Evolutionary conservation across 2,797 vertebrate genomes (phyloP), one percentile per base, ranked within the genome.

Genomic region (Hipposideros larvatus): DNA sequence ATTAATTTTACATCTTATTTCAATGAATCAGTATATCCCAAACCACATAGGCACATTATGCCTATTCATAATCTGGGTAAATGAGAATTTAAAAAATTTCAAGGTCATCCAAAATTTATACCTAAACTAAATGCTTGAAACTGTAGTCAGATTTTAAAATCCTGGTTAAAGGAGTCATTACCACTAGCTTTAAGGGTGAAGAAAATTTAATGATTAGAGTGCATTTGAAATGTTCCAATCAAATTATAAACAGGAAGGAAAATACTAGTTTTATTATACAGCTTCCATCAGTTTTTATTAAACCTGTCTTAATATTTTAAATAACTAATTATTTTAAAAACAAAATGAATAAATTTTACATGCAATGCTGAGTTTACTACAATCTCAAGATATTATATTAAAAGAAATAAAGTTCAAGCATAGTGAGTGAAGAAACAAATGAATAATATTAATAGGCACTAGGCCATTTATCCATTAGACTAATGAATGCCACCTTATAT

Each of bases 401-500:
- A 86, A 89, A 95, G 87, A 93, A 93, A 80, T 82, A 78, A 85
- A 92, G 59, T 95, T 65, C 68, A 65, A 48, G 57, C 7, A 59
- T 28, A 31, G 46, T 68, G 19, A 95, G 75, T 73, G 66, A 74
- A 53, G 43, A 89, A 92, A 93, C 46, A 89, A 34, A 91, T 88
- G 82, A 90, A 57, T 83, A 68, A 74, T 16, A 51, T n/a, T 93
- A 73, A 71, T 37, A 18, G 68, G 78, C 57, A 70, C 22, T 7
- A 34, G 65, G 86, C 70, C 92, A 96, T 91, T 90, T 91, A 82
- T 95, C 90, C 85, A 97, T 96, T 88, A 96, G 48, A 97, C 92
- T 94, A 97, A 97, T 97, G 94, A 96, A 97, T 94, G 87, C 90
- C 83, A 82, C 71, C 92, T 95, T 74, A 87, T 83, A 93, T 83